These are phyloP conservation scores for Drosophila subpulchrella DNA, from an alignment of 1,140 invertebrate species.

Conservation along the genomic window DNA sequence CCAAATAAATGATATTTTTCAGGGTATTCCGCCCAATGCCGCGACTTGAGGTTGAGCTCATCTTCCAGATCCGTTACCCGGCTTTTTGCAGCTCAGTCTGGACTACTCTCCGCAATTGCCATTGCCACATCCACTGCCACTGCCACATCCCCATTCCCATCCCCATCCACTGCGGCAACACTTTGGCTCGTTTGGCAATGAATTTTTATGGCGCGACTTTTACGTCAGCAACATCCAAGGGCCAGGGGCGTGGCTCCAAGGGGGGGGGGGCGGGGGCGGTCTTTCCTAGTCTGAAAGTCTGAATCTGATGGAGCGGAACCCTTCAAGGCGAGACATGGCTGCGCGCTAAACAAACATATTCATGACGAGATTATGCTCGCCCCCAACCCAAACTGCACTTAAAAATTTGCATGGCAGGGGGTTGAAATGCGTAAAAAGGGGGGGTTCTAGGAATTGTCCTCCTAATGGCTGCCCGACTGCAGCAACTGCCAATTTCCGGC, in stretches of 20 bases:
- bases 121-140: conserved; percentile 39
- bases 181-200: conserved; percentile 76
- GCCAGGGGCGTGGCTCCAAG: not conserved
- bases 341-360: conserved; percentile 73
- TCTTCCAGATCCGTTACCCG: conserved; percentile 53
- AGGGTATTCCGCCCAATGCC: conserved; percentile 10
- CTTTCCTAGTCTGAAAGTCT: not conserved
- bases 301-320: conserved; percentile 33
- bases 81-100: conserved; percentile 43
- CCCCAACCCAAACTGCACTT: conserved; percentile 36
- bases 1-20: conserved; percentile 36
- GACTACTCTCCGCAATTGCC: conserved; percentile 67
- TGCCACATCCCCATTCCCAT: conserved; percentile 5
- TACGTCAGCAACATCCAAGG: conserved; percentile 36
- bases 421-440: not conserved
- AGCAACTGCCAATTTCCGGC: conserved; percentile 74
- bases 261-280: not conserved
- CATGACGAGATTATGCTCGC: conserved; percentile 71
- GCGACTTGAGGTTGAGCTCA: conserved; percentile 18
- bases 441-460: conserved; percentile 39
- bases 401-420: conserved; percentile 53
- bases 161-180: conserved; percentile 37
- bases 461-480: conserved; percentile 37
- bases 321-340: conserved; percentile 49
- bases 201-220: conserved; percentile 81